Conservation (phyloP, 1,140 invertebrate genomes). For the Batillaria attramentaria region DNA sequence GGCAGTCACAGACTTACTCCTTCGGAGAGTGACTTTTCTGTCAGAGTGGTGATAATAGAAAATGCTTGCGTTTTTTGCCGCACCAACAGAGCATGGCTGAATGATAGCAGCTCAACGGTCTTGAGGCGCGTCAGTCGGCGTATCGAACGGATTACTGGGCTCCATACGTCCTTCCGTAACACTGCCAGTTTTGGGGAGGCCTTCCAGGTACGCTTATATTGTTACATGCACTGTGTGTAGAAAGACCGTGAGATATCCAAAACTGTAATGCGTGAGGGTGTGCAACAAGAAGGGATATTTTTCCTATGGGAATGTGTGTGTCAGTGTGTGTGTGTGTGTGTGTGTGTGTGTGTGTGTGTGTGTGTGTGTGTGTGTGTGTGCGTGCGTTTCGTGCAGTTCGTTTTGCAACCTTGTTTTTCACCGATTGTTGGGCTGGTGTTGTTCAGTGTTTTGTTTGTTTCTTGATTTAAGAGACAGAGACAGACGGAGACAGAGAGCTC, state of each 20-base stretch:
- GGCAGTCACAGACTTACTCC: too few relatives aligned
- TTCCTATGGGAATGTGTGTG: too few relatives aligned
- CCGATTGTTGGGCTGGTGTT: too few relatives aligned
- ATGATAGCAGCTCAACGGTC: constrained; percentile 18
- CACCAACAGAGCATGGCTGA: constrained; percentile 40
- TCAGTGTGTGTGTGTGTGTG: background rate
- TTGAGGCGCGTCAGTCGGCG: constrained; percentile 17
- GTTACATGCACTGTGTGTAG: too few relatives aligned
- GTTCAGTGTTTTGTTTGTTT: too few relatives aligned
- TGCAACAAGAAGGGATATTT: too few relatives aligned
- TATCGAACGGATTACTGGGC: constrained; percentile 32
- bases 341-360: background rate
- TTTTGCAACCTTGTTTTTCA: too few relatives aligned
- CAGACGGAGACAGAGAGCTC: too few relatives aligned
- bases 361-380: background rate
- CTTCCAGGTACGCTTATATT: constrained; percentile 34
- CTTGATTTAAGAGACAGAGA: too few relatives aligned
- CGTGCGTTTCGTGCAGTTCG: too few relatives aligned
- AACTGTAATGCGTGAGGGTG: too few relatives aligned
- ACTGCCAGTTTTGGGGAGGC: constrained; percentile 35
- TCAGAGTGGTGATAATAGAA: background rate
- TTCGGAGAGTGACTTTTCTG: too few relatives aligned
- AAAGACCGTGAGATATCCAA: background rate
- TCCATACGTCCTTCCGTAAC: constrained; percentile 16
- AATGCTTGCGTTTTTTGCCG: background rate